Evolutionary conservation across 2,888 invertebrate species (phyloP), one percentile per base, ranked within the genome.

Genomic region (Microplitis deprimator): DNA sequence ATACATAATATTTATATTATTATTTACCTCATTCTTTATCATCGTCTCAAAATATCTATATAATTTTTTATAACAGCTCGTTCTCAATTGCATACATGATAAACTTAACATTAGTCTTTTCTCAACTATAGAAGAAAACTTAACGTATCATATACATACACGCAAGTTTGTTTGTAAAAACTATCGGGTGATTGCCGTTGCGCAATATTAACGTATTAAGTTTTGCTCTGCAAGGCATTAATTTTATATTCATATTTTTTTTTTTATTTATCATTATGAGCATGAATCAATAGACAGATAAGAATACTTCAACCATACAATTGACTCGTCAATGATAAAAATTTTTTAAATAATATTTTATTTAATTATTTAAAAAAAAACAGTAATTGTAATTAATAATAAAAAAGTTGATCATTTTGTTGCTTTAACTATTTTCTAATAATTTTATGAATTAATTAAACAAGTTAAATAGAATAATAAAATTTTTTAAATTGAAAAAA

Each of bases 181-280:
- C 16, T 13, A 68, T 40, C 40, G 40, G 16, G n/a, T 10, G 29
- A 69, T 50, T 59, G 10, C 13, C 5, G 69, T 69, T 69, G 17
- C 20, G 29, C 29, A 69, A 69, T 2, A 41, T 6, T 68, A n/a
- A 41, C 69, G 7, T 50, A 50, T 41, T 13, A 59, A 70, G n/a
- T 29, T 59, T 20, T 20, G 60, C 20, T 60, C 29, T 60, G 13
- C 29, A 70, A 62, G 20, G 38, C 6, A 70, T 70, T 38, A 6
- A 70, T 70, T 70, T 20, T 8, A 8, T 7, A 41, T 41, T 68
- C 13, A 68, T 41, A 8, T 38, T 70, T 60, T 70, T 70, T 70
- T 38, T 10, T 59, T 60, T 29, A 59, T n/a, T 2, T 4, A 68
- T 68, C 10, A 41, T 68, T 13, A 59, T 59, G 10, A 59, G 29